Conservation (phyloP, 2,113 vertebrate genomes). For the Piaya cayana region DNA sequence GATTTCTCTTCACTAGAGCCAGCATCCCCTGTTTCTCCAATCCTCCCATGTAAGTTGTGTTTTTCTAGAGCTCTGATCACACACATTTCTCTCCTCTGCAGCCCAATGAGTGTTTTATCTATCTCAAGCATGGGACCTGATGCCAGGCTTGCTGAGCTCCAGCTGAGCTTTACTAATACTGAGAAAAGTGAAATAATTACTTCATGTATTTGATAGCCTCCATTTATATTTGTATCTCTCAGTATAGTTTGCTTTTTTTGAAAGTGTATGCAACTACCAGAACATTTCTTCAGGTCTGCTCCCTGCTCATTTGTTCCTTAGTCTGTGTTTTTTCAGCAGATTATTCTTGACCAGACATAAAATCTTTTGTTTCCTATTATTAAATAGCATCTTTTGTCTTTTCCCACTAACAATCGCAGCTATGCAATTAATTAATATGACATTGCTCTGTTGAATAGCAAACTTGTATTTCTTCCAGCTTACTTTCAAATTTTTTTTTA, state of each 20-base stretch:
- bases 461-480: neutral
- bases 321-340: neutral
- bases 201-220: neutral
- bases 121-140: neutral
- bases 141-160: neutral
- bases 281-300: neutral
- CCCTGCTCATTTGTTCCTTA: neutral
- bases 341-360: conserved; percentile 5
- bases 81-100: neutral
- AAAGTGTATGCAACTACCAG: neutral
- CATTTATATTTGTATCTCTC: neutral
- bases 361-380: neutral
- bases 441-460: neutral
- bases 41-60: neutral
- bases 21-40: neutral
- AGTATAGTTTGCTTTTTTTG: neutral
- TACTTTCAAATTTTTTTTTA: neutral
- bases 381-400: neutral
- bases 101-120: neutral
- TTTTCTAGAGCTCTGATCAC: neutral
- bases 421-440: neutral
- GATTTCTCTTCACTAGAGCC: neutral
- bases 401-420: neutral
- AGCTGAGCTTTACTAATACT: neutral
- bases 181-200: neutral